Conservation (phyloP, 2,113 vertebrate species). For the Tetrao urogallus region DNA sequence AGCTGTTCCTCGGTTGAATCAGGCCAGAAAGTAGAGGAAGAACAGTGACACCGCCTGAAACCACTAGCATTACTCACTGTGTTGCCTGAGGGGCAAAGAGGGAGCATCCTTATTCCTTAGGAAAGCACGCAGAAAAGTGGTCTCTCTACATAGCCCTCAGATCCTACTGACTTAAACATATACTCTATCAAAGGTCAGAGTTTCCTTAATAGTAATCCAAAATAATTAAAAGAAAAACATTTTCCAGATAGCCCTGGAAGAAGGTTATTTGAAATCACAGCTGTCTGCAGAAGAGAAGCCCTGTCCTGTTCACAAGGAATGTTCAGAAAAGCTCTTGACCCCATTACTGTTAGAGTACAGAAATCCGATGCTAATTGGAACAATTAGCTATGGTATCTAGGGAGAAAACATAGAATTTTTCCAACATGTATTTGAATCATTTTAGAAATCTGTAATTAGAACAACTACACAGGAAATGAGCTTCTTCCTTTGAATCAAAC, state of each 20-base stretch:
- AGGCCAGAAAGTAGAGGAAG: not conserved
- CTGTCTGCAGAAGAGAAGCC: not conserved
- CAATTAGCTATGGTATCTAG: not conserved
- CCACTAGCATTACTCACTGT: not conserved
- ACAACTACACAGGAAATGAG: conserved; percentile 24
- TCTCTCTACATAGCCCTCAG: not conserved
- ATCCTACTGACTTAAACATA: not conserved
- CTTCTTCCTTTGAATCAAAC: conserved; percentile 21
- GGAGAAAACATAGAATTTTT: not conserved
- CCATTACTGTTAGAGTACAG: not conserved
- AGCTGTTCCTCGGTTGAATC: not conserved
- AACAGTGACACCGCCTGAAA: not conserved
- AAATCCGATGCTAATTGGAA: not conserved
- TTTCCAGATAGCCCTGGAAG: not conserved
- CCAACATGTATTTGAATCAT: not conserved
- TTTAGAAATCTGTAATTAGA: conserved; percentile 36
- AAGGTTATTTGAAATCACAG: conserved; percentile 2
- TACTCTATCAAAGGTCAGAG: not conserved
- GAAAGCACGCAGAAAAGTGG: not conserved
- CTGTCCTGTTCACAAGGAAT: not conserved
- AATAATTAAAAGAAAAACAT: conserved; percentile 9
- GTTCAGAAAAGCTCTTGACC: conserved; percentile 32
- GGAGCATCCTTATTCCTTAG: not conserved
- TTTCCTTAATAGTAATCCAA: not conserved
- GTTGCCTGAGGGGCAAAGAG: not conserved